phyloP scores from a whole-genome alignment of 2,113 vertebrate species.

The Daubentonia madagascariensis region DNA sequence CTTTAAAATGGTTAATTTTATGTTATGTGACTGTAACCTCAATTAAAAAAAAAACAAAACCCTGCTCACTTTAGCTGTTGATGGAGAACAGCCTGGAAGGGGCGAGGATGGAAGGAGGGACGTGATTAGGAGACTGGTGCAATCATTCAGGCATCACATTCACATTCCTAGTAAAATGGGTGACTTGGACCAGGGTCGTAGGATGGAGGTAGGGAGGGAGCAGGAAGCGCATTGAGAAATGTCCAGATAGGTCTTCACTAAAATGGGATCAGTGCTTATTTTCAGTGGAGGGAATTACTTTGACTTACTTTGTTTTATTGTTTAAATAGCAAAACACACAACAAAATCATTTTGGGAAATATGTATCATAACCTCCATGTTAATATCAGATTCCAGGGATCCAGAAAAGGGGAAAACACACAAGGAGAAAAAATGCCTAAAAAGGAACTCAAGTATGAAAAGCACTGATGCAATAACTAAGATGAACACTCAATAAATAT shows the following conservation, averaged over 20 bases:
- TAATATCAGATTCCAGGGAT: not conserved
- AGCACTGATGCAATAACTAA: not conserved
- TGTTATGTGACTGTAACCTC: not conserved
- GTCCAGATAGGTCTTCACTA: not conserved
- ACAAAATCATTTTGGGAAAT: not conserved
- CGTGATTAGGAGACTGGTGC: not conserved
- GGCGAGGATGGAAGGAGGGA: not conserved
- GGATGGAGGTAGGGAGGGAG: not conserved
- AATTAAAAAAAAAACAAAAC: not conserved
- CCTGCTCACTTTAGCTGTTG: not conserved
- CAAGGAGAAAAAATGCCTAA: not conserved
- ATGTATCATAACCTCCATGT: not conserved
- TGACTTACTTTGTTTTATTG: not conserved
- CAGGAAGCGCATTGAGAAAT: not conserved
- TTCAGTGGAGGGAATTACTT: not conserved
- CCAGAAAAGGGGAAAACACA: not conserved
- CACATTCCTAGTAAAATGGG: no score
- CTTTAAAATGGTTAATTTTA: not conserved
- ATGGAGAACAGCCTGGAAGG: not conserved
- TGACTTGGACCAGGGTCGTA: not conserved
- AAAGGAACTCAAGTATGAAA: not conserved
- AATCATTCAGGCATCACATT: no score
- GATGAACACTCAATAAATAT: not conserved
- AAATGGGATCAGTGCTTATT: not conserved
- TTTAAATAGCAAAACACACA: not conserved